phyloP scores from a whole-genome alignment of 2,888 invertebrate genomes.

The Peribatodes rhomboidaria region DNA sequence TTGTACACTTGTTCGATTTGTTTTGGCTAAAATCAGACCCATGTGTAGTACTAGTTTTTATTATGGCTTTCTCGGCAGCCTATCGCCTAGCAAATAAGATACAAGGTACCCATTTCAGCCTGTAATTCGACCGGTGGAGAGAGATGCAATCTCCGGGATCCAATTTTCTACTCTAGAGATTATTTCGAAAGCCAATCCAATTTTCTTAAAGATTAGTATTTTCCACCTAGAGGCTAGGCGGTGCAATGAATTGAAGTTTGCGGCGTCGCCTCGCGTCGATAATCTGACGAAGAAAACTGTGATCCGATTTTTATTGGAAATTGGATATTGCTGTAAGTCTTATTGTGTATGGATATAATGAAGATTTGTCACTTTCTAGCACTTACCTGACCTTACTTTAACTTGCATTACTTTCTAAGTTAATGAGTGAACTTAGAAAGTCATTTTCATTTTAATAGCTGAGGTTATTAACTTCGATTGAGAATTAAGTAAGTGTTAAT shows the following conservation, averaged over 20 bases:
- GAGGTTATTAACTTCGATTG: no score
- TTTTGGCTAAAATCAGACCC: neutral
- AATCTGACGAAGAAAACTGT: constrained; percentile 1
- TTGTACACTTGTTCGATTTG: no score
- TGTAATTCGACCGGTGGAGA: constrained; percentile 25
- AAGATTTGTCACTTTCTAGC: neutral
- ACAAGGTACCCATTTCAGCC: constrained; percentile 2
- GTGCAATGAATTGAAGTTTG: constrained; percentile 3
- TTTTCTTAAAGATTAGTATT: constrained; percentile 38
- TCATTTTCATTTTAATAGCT: no score
- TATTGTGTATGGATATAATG: neutral
- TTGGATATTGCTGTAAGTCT: neutral
- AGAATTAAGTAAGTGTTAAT: no score
- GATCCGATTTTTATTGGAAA: constrained; percentile 10
- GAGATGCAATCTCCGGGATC: constrained; percentile 35
- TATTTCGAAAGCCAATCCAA: constrained; percentile 33
- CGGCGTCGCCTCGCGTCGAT: constrained; percentile 12
- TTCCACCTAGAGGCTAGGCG: constrained; percentile 13
- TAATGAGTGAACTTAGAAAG: no score
- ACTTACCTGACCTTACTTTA: no score
- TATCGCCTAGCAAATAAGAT: constrained; percentile 25
- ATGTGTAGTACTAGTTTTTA: constrained; percentile 1
- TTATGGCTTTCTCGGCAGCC: constrained; percentile 20
- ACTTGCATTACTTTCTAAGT: no score
- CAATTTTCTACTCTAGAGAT: constrained; percentile 38